Evolutionary conservation across 2,888 invertebrate species (phyloP).

Genomic region (Coelogynopora nodosa): DNA sequence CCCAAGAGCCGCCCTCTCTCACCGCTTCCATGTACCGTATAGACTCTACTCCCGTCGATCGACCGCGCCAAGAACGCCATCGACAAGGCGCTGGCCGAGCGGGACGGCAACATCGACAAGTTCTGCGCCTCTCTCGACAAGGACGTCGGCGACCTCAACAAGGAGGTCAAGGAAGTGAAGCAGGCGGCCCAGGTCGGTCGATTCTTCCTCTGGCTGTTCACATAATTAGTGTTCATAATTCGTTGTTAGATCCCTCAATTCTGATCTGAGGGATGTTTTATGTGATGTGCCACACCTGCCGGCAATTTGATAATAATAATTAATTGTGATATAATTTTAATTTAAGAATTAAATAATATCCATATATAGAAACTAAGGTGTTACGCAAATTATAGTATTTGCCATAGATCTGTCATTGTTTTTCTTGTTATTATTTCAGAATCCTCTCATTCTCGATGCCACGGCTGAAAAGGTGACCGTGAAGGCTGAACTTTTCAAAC

Average conservation of each 20-base stretch:
- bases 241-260: too few relatives aligned
- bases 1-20: not conserved
- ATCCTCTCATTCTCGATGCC: conserved; percentile 72
- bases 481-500: conserved; percentile 67
- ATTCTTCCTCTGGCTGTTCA: too few relatives aligned
- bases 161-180: conserved; percentile 72
- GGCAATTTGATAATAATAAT: too few relatives aligned
- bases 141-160: conserved; percentile 72
- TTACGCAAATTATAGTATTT: too few relatives aligned
- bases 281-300: too few relatives aligned
- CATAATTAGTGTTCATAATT: too few relatives aligned
- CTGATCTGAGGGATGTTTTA: too few relatives aligned
- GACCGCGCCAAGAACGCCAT: conserved; percentile 68
- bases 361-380: too few relatives aligned
- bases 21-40: not conserved
- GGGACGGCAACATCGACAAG: conserved; percentile 69
- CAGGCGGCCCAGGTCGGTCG: conserved; percentile 56
- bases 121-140: conserved; percentile 74
- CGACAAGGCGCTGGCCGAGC: conserved; percentile 70
- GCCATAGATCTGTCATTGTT: too few relatives aligned
- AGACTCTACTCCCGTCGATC: conserved; percentile 60
- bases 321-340: too few relatives aligned
- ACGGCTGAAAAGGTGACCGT: conserved; percentile 71
- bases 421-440: too few relatives aligned
- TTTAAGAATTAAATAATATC: too few relatives aligned